Conservation (phyloP, 2,113 vertebrate species). For the Psilopsiagon aymara region DNA sequence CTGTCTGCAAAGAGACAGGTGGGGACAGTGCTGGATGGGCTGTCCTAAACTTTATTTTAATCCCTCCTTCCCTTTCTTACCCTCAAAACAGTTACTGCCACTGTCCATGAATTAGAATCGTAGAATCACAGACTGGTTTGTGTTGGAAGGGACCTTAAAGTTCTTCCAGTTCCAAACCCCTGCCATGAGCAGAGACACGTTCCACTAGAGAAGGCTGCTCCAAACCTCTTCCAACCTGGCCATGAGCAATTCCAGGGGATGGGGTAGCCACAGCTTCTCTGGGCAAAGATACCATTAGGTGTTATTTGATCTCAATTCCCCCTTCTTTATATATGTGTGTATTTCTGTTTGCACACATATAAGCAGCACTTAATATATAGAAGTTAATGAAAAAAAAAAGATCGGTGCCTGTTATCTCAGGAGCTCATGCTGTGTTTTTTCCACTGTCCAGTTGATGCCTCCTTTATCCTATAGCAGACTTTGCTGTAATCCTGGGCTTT, state of each 20-base stretch:
- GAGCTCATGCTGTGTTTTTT: not conserved
- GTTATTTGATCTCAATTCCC: not conserved
- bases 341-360: not conserved
- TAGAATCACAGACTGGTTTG: not conserved
- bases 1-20: not conserved
- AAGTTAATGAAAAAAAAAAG: not conserved
- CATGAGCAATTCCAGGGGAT: not conserved
- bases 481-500: constrained; percentile 20
- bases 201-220: not conserved
- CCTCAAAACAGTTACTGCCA: not conserved
- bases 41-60: not conserved
- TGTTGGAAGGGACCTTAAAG: not conserved
- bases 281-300: not conserved
- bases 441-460: not conserved
- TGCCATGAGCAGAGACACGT: not conserved
- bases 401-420: not conserved
- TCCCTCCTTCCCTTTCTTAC: not conserved
- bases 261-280: not conserved
- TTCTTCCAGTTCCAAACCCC: not conserved
- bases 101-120: not conserved
- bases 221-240: not conserved
- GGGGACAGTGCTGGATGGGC: not conserved
- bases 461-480: constrained; percentile 13
- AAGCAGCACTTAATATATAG: not conserved
- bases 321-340: not conserved